Evolutionary conservation across 1,140 invertebrate genomes (phyloP), one percentile per base, ranked within the genome.

Genomic region (Micrasema longulum): DNA sequence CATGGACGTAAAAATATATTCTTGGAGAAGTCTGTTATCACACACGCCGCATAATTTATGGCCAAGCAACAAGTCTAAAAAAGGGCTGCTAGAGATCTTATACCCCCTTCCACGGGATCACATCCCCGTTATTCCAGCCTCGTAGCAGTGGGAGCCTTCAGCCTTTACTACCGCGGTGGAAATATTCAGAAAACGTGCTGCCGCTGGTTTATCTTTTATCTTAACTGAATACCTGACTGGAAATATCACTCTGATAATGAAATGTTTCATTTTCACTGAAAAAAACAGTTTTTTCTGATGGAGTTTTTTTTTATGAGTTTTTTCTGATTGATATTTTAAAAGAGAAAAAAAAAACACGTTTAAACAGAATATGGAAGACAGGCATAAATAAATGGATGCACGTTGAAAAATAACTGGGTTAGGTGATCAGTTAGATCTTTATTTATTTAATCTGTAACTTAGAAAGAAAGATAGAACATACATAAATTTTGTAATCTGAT

Each of bases 51-150:
- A 20, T 60, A 60, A 60, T 60, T 60, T 38, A 60, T 38, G 55
- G 55, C 55, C 16, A 41, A 60, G 55, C 55, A 60, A 60, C 55
- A 60, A 60, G 55, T 60, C 55, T 38, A 9, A 60, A 41, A 53
- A 60, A 16, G 36, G 55, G 41, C n/a, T 12, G 14, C 35, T 35
- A 41, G 35, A 60, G 20, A 41, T 60, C 55, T 60, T 60, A 22
- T 60, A 60, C 41, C 55, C 41, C 36, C 55, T 11, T 57, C 20
- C 48, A 9, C 36, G 7, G 31, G 14, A 60, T 60, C 55, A 60
- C 16, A 60, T 60, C 38, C 55, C 55, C n/a, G 52, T 38, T 60
- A 60, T 38, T 41, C 36, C 36, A 9, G 1, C 36, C 16, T 5
- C 38, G 18, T 16, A 22, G n/a, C 20, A 14, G 9, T 26, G 53